Evolutionary conservation across 1,140 invertebrate genomes (phyloP), one percentile per base, ranked within the genome.

Genomic region (Pectinophora gossypiella): DNA sequence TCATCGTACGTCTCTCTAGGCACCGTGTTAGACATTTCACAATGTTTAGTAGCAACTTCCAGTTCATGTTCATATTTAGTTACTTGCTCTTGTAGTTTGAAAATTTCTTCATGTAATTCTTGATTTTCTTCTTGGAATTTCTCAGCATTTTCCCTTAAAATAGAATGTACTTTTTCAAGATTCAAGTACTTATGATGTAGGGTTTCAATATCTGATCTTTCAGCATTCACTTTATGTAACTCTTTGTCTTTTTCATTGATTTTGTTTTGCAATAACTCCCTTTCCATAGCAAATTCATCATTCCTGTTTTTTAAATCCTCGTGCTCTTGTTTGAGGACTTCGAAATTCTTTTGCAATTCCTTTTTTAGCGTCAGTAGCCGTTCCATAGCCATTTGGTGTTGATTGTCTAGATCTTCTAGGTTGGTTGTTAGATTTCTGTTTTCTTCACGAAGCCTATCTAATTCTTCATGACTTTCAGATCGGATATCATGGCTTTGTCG

Each of bases 351-450:
- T 45, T 91, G 89, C n/a, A 92, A 64, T 51, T 92, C 90, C 13
- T 89, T 89, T 73, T 93, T 93, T n/a, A 93, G 64, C 0, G 83
- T 68, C 13, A 93, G 66, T 12, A 93, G 61, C 68, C 90, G 89
- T 46, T 92, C 91, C 78, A 94, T 91, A 0, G 92, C 93, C 56
- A 89, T 74, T 56, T 92, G 89, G 68, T 95, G 92, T 72, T 95
- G 93, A 36, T 72, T 87, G 68, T 95, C 94, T 58, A 95, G 78
- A 70, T 94, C 93, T 54, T 94, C 93, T 20, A 95, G 83, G 55
- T 89, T 93, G 4, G 56, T 63, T 3, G 88, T 84, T 21, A 94
- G 72, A 59, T 87, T 88, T 52, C 82, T 79, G 62, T 92, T 91
- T 61, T 88, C 89, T 60, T 87, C 88, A 46, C 72, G 72, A 12